These are phyloP conservation scores for Drepanosiphum platanoidis DNA, from an alignment of 2,888 invertebrate genomes.

Conservation along the genomic window DNA sequence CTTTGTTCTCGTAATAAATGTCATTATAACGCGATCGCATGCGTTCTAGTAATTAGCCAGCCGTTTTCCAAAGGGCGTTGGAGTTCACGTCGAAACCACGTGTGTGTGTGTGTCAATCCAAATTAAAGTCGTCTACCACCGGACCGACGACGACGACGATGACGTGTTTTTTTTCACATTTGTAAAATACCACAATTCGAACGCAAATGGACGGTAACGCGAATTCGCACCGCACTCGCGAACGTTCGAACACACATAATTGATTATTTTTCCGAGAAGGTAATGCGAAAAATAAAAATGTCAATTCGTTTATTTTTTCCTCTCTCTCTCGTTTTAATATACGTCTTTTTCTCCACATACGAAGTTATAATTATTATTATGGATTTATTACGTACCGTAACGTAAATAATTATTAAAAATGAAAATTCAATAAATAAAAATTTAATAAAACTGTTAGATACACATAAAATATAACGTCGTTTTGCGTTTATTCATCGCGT, in stretches of 20 bases:
- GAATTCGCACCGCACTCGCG: background rate
- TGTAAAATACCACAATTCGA: too few relatives aligned
- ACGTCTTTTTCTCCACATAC: too few relatives aligned
- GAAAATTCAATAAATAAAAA: slow-evolving; percentile 1
- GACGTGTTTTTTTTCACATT: too few relatives aligned
- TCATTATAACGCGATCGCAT: background rate
- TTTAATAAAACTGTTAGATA: background rate
- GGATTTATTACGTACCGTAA: background rate
- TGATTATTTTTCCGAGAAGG: background rate
- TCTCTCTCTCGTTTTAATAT: background rate
- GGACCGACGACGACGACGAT: too few relatives aligned
- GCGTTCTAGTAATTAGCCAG: background rate
- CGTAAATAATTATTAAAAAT: background rate
- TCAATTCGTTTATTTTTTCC: background rate
- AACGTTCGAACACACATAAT: background rate
- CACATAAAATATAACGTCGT: background rate
- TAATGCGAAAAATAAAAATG: background rate
- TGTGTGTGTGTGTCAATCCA: background rate
- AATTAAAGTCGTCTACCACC: too few relatives aligned
- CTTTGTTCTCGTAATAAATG: background rate
- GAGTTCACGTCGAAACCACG: background rate
- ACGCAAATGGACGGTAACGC: too few relatives aligned
- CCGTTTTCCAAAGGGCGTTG: background rate
- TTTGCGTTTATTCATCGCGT: background rate
- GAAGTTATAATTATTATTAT: background rate